Base-by-base conservation (phyloP, 2,888 invertebrate genomes). In the Elegia similella region DNA sequence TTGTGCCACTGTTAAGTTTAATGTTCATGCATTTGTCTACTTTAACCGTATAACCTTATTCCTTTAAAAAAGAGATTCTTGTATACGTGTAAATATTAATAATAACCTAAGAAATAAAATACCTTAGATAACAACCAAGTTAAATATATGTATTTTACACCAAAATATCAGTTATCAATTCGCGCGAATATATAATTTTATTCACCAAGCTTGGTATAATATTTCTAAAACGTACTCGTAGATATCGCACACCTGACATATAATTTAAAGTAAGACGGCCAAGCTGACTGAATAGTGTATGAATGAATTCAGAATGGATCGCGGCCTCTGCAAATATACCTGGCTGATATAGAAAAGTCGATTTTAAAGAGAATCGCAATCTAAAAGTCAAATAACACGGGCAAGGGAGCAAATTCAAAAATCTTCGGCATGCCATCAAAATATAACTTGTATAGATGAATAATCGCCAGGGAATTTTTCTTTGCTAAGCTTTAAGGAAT, bases 321-420 rank as follows among this genome's bases (percentile, higher is more conserved):
- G 32, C 47, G 46, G 52, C 46, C 52, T 55, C 44, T 38, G 50
- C 38, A 56, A 52, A 56, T 62, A 66, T 56, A 58, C 56, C 57
- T 54, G 59, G 56, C 38, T 17, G 42, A 52, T 48, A 64, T 63
- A 64, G 59, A 55, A 62, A 65, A 74, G 64, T 63, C 66, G 62
- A 68, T 69, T 73, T 72, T 59, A 73, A 69, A 73, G 64, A 60
- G 69, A 65, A 67, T 63, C 65, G 55, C 60, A 65, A 77, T 80
- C 78, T 80, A 70, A 80, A 79, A 81, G 73, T 80, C 78, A 75
- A 76, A 77, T 74, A 74, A 65, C 64, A 59, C 59, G 57, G 64
- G 44, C 58, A 63, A 56, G 64, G 57, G 55, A 59, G 55, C 58
- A 38, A 63, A 52, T 56, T 61, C 50, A 56, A 61, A 65, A 62